Conservation (phyloP, 2,888 invertebrate genomes). For the Cephus pygmeus region DNA sequence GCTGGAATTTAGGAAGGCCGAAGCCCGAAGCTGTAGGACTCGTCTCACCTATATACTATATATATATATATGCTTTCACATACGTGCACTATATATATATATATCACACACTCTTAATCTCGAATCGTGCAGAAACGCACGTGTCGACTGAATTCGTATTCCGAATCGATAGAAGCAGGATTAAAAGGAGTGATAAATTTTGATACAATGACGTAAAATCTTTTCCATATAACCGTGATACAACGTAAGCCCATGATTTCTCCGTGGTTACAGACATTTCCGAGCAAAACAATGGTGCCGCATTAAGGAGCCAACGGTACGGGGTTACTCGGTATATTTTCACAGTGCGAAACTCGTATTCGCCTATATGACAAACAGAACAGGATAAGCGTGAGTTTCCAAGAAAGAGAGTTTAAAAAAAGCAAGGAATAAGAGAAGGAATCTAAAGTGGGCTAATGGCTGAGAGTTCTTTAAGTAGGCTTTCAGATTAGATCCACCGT, state of each 20-base stretch:
- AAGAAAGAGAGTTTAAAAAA: not conserved
- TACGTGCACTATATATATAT: not conserved
- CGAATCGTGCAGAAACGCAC: not conserved
- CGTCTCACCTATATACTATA: slow-evolving; percentile 1
- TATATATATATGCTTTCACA: not conserved
- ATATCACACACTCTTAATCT: not conserved
- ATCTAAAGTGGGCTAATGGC: slow-evolving; percentile 46
- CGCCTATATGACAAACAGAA: not conserved
- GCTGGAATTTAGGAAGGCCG: slow-evolving; percentile 44
- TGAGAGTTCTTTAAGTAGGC: slow-evolving; percentile 39
- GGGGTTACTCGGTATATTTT: not conserved
- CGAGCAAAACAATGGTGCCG: not conserved
- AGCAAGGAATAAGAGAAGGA: not conserved
- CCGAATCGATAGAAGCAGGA: not conserved
- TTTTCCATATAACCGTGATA: not conserved
- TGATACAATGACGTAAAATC: not conserved
- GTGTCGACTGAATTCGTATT: not conserved
- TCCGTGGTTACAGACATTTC: not conserved
- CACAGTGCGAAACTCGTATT: not conserved
- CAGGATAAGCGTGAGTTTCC: not conserved
- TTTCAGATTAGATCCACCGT: slow-evolving; percentile 28
- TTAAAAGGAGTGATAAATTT: not conserved
- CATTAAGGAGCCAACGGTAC: not conserved
- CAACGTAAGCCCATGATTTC: not conserved
- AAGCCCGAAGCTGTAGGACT: slow-evolving; percentile 4